Base-by-base conservation (phyloP, 2,113 vertebrate species). In the Sarotherodon lohbergeri region DNA sequence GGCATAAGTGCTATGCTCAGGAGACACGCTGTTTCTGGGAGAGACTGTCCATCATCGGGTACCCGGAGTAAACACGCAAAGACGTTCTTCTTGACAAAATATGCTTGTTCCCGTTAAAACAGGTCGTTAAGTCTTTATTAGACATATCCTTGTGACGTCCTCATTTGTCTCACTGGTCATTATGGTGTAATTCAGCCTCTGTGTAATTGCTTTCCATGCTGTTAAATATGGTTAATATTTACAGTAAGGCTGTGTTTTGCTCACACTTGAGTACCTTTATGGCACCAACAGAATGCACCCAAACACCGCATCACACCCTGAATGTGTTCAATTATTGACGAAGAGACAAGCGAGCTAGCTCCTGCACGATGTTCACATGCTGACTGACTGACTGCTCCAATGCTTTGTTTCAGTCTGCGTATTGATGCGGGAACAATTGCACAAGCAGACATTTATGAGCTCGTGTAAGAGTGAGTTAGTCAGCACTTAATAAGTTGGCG, bases 181-280 rank as follows among this genome's bases (percentile, higher is more conserved):
- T 92, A 84, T 7, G 56, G 87, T 85, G 83, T 81, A 80, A 82
- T 90, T 87, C 86, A 81, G 68, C 57, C 48, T 46, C 32, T 14
- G 16, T 85, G 59, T 91, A 92, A 93, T 89, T 90, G 85, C 84
- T 85, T 92, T 91, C 78, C 81, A 24, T 88, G 84, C 86, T 73
- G 76, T 93, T 91, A 88, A 91, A 88, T 88, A 78, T 32, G 56
- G 50, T 90, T 90, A 82, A 91, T 92, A 93, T 94, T 91, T 92
- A 94, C 80, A 82, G 29, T 52, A 81, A 66, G 81, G 52, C 19
- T 56, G 86, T 89, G 80, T 88, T 88, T 22, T 24, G 76, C 81
- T 14, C 71, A 52, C 82, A 81, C 87, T 86, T 4, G 6, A 86
- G 63, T 52, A 46, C 68, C 43, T 93, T 92, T 89, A 92, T 16